Evolutionary conservation across 2,797 vertebrate species (phyloP).

Genomic region (Lycodopsis pacificus): DNA sequence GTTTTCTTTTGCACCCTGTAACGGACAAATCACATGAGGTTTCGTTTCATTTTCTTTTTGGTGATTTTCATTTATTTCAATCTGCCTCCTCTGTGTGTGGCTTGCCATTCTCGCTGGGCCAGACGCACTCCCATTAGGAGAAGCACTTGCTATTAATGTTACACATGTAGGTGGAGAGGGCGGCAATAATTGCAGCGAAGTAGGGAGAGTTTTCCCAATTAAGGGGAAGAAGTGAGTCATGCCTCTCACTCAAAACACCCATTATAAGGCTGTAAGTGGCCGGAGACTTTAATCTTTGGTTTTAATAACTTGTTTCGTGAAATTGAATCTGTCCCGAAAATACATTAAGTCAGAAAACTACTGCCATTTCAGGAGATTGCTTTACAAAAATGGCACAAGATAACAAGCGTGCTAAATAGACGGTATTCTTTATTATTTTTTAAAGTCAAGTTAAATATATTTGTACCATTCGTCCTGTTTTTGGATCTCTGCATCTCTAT

Average conservation of each 20-base stretch:
- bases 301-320: constrained; percentile 10
- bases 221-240: not conserved
- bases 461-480: not conserved
- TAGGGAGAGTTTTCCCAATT: constrained; percentile 33
- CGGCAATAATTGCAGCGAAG: constrained; percentile 25
- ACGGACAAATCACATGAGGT: constrained; percentile 20
- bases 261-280: not conserved
- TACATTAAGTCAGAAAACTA: not conserved
- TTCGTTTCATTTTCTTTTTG: not conserved
- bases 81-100: constrained; percentile 1
- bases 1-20: constrained; percentile 20
- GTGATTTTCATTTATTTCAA: constrained; percentile 17
- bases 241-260: constrained; percentile 29
- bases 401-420: not conserved
- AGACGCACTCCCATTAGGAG: constrained; percentile 23
- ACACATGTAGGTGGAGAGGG: constrained; percentile 42
- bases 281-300: constrained; percentile 20
- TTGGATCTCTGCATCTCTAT: not conserved
- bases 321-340: not conserved
- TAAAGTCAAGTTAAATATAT: not conserved
- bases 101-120: constrained; percentile 8
- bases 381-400: not conserved
- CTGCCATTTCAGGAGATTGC: not conserved
- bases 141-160: constrained; percentile 36
- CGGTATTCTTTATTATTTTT: not conserved